phyloP scores from a whole-genome alignment of 2,113 vertebrate genomes.

The Lophius piscatorius region DNA sequence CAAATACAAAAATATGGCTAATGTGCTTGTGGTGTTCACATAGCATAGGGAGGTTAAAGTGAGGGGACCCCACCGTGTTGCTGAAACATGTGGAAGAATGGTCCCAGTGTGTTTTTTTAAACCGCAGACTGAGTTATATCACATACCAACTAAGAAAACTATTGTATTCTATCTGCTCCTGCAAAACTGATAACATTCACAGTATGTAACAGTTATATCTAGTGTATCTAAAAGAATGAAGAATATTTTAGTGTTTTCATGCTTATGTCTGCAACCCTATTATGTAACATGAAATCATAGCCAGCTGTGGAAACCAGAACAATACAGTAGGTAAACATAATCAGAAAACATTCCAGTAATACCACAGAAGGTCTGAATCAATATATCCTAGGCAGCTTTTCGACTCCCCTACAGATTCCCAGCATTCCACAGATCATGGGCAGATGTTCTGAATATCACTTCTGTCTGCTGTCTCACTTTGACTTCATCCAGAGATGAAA shows the following conservation, averaged over 20 bases:
- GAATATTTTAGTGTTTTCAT: not conserved
- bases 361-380: conserved; percentile 67
- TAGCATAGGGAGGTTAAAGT: conserved; percentile 48
- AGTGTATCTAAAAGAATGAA: not conserved
- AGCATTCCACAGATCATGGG: conserved; percentile 64
- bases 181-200: conserved; percentile 1
- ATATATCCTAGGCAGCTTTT: conserved; percentile 62
- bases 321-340: conserved; percentile 46
- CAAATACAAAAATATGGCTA: not conserved
- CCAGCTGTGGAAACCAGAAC: conserved; percentile 31
- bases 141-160: not conserved
- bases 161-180: conserved; percentile 9
- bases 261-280: conserved; percentile 8
- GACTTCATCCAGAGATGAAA: conserved; percentile 10
- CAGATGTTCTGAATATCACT: conserved; percentile 69
- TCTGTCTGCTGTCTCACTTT: conserved; percentile 33
- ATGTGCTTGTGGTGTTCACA: conserved; percentile 52
- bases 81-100: conserved; percentile 57
- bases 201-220: no score
- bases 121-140: conserved; percentile 16
- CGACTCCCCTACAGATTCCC: conserved; percentile 65
- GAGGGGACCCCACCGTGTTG: conserved; percentile 52
- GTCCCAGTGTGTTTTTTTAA: no score
- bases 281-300: conserved; percentile 37
- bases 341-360: conserved; percentile 75